phyloP scores from a whole-genome alignment of 2,113 vertebrate species.

The Chloebia gouldiae region DNA sequence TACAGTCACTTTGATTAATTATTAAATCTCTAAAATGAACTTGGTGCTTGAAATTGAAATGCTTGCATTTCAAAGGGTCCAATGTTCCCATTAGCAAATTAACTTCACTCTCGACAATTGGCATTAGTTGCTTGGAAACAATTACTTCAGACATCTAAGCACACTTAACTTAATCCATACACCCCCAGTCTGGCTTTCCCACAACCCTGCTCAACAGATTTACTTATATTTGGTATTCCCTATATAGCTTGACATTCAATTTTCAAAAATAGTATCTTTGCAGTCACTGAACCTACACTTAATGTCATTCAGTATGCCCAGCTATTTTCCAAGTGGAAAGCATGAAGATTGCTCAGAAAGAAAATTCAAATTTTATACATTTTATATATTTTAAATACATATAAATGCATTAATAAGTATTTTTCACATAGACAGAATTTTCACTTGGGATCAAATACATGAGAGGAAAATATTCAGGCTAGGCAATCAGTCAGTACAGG shows the following conservation, averaged over 20 bases:
- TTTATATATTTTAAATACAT: not conserved
- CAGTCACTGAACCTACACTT: not conserved
- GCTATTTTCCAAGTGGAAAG: not conserved
- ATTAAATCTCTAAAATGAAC: conserved; percentile 43
- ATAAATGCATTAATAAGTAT: not conserved
- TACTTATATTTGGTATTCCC: not conserved
- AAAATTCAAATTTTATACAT: not conserved
- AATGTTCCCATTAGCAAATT: conserved; percentile 48
- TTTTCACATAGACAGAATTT: not conserved
- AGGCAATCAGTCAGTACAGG: not conserved
- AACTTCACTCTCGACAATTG: conserved; percentile 24
- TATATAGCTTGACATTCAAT: not conserved
- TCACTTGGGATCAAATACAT: not conserved
- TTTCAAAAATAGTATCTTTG: not conserved
- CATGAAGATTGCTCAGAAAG: not conserved
- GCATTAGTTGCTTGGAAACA: conserved; percentile 29
- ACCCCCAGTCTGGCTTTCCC: not conserved
- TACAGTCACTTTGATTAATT: conserved; percentile 58
- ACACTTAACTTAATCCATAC: not conserved
- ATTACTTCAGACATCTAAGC: not conserved
- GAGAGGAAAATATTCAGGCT: not conserved
- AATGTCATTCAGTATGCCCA: not conserved
- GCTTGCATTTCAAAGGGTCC: conserved; percentile 34
- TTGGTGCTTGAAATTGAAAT: conserved; percentile 8
- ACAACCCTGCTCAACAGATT: not conserved